phyloP scores from a whole-genome alignment of 2,113 vertebrate genomes.

The Willisornis vidua region DNA sequence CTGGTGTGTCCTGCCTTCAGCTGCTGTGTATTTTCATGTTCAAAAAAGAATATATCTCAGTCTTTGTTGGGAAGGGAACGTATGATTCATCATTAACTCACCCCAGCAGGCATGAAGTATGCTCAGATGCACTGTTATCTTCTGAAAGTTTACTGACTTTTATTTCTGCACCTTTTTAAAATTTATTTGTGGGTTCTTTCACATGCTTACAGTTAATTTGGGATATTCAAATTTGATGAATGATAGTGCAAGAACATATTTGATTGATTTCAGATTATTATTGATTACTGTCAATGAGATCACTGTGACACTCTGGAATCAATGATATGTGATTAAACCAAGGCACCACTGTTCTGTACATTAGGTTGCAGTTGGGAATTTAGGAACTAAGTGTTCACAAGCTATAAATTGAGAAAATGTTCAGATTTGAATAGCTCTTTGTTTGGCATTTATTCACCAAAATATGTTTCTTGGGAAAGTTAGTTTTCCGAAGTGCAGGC shows the following conservation, averaged over 20 bases:
- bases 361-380: constrained; percentile 53
- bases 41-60: not conserved
- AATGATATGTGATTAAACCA: constrained; percentile 78
- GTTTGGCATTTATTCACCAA: constrained; percentile 72
- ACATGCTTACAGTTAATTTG: constrained; percentile 70
- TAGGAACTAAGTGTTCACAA: constrained; percentile 67
- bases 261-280: constrained; percentile 84
- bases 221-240: constrained; percentile 77
- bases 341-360: constrained; percentile 48
- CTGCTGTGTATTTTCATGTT: not conserved
- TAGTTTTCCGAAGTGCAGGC: constrained; percentile 64
- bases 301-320: constrained; percentile 75
- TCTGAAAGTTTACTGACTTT: not conserved
- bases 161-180: not conserved
- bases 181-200: constrained; percentile 27
- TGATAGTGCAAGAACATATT: constrained; percentile 71
- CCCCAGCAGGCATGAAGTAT: not conserved
- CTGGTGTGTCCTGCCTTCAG: not conserved
- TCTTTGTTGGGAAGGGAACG: not conserved
- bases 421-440: constrained; percentile 75
- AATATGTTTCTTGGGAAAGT: constrained; percentile 75
- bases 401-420: constrained; percentile 73
- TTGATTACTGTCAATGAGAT: constrained; percentile 82
- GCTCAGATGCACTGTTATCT: not conserved
- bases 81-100: constrained; percentile 35